Evolutionary conservation across 1,140 invertebrate genomes (phyloP), one percentile per base, ranked within the genome.

Genomic region (Drosophila orosa): DNA sequence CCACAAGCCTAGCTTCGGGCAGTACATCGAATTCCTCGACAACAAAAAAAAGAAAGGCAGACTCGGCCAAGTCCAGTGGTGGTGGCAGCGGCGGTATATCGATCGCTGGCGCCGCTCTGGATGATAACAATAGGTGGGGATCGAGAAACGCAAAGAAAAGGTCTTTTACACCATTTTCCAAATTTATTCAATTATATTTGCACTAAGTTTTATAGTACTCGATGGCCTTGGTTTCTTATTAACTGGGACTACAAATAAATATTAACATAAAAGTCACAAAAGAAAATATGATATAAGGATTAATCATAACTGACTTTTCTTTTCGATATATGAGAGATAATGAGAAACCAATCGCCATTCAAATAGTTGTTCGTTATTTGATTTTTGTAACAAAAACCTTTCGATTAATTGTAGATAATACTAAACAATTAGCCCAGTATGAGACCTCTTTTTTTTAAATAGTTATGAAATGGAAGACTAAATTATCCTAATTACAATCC

Each of bases 51-150:
- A 74, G 91, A 5, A 92, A 92, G 60, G 80, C 74, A 3, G 91
- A 92, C 29, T 62, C 54, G 4, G 39, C 40, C 5, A 90, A 90
- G 45, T 71, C 83, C 27, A 58, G 50, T 54, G 19, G 50, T 24
- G 50, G 50, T 8, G 48, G 29, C 29, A 22, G 69, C 31, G 62
- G 59, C 6, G 63, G 40, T 61, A 40, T 62, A 22, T 45, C 73
- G n/a, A 19, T 50, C 8, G 27, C 74, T 5, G 19, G 17, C 12
- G 29, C 74, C 8, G 40, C 31, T 31, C 69, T 83, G 57, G 83
- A 86, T 24, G 87, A 91, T 54, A 89, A 86, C 44, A 92, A 92
- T 74, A 92, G 76, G 91, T 92, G 68, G 68, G 68, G 50, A 37
- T 33, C 68, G 68, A 71, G 68, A 72, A 48, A 47, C 40, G 66